Percentiles rank a stretch among this genome's conserved stretches.
Evolutionary conservation across 2,113 vertebrate species (phyloP).

Genomic region (Coryphaenoides rupestris): DNA sequence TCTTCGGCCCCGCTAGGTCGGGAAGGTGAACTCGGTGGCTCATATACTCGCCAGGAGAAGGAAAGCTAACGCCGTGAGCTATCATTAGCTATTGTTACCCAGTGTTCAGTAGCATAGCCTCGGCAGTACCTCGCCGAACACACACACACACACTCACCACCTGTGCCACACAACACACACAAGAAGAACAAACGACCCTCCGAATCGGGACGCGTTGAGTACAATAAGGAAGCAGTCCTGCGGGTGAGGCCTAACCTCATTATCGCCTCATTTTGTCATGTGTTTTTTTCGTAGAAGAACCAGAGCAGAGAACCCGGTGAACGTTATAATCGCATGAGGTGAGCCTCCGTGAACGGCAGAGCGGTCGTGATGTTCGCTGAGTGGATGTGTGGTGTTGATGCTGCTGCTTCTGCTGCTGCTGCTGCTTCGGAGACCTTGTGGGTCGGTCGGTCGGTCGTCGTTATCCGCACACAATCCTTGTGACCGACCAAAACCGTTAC

Average conservation of each 20-base stretch:
- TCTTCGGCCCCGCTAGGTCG: conserved; percentile 48
- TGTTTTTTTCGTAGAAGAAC: conserved; percentile 12
- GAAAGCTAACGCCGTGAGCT: conserved; percentile 48
- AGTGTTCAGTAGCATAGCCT: conserved; percentile 46
- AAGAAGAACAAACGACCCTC: conserved; percentile 32
- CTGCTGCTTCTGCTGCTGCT: too few species aligned
- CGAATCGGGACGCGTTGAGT: conserved; percentile 1
- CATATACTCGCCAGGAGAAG: conserved; percentile 57
- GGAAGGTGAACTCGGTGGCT: conserved; percentile 70
- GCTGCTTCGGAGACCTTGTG: too few species aligned
- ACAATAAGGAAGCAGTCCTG: conserved; percentile 21
- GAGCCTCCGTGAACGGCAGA: background rate
- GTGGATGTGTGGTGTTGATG: background rate
- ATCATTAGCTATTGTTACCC: conserved; percentile 69
- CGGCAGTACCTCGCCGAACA: conserved; percentile 36
- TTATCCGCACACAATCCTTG: background rate
- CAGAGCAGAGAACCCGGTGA: conserved; percentile 2
- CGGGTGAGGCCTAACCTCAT: conserved; percentile 46
- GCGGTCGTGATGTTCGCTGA: background rate
- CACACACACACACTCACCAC: too few species aligned
- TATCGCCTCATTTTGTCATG: background rate
- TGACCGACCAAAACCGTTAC: background rate
- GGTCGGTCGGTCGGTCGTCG: background rate
- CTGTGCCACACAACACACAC: conserved; percentile 42
- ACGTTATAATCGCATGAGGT: background rate